These are phyloP conservation scores for Pristionchus japonicus DNA, from an alignment of 2,888 invertebrate species.

Conservation along the genomic window DNA sequence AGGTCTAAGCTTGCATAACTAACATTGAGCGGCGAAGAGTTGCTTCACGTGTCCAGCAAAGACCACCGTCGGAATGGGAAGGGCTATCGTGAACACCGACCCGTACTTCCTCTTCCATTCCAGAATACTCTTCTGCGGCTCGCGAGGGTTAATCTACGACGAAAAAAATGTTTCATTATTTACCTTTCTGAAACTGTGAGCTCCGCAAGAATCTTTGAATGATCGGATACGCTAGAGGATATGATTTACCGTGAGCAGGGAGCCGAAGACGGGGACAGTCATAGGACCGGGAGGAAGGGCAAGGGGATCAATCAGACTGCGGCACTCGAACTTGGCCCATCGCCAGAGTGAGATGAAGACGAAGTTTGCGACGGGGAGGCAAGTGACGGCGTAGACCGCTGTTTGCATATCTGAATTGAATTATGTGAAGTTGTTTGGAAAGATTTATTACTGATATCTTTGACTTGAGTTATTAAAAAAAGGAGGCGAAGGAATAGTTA, in stretches of 20 bases:
- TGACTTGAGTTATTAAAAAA: too few relatives aligned
- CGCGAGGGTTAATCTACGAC: background rate
- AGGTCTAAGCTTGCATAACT: too few relatives aligned
- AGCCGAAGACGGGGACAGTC: background rate
- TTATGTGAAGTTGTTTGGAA: too few relatives aligned
- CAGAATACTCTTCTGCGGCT: constrained; percentile 1
- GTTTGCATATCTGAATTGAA: background rate
- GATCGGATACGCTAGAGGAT: too few relatives aligned
- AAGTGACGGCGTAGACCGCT: background rate
- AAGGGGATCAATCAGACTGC: background rate
- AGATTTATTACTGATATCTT: too few relatives aligned
- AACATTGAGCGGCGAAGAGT: too few relatives aligned
- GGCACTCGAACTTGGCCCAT: background rate
- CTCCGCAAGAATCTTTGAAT: too few relatives aligned
- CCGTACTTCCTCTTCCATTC: constrained; percentile 18
- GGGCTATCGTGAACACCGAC: background rate
- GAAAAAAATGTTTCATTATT: background rate
- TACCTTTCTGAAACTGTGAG: too few relatives aligned
- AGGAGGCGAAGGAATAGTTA: too few relatives aligned
- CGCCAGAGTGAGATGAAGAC: background rate
- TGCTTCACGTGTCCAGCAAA: background rate
- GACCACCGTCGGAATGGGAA: background rate
- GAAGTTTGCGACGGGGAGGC: background rate
- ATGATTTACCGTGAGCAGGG: background rate
- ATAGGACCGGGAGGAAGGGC: background rate